Percentiles rank a stretch among this genome's conserved stretches.
Conservation (phyloP, 1,140 invertebrate genomes). For the Latrodectus geometricus region DNA sequence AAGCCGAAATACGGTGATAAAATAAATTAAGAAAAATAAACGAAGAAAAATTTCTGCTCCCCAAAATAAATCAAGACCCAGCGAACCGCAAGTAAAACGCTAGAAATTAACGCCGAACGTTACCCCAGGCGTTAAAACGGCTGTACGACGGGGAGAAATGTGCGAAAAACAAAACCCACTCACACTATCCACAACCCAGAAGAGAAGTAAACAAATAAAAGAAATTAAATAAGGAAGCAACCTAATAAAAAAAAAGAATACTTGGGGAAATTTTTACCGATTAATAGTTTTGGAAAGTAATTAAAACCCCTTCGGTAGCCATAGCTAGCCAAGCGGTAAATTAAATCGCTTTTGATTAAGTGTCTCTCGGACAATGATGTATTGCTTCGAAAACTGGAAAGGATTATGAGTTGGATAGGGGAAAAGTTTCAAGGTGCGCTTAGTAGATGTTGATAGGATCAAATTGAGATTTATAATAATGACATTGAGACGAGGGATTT, state of each 20-base stretch:
- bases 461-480: constrained; percentile 52
- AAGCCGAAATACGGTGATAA: background rate
- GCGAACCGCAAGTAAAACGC: constrained; percentile 25
- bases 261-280: constrained; percentile 31
- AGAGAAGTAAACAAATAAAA: constrained; percentile 42
- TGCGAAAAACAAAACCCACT: constrained; percentile 29
- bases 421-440: background rate
- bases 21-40: background rate
- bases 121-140: constrained; percentile 47
- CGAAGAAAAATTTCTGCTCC: background rate
- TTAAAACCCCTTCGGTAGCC: constrained; percentile 39
- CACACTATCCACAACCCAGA: background rate
- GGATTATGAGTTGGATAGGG: constrained; percentile 17
- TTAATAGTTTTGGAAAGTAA: constrained; percentile 60
- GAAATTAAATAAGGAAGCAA: too few species aligned
- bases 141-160: constrained; percentile 3
- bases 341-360: constrained; percentile 60
- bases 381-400: constrained; percentile 18
- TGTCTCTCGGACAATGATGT: constrained; percentile 40
- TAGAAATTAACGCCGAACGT: constrained; percentile 48
- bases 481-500: constrained; percentile 28
- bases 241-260: too few species aligned
- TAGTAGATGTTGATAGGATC: constrained; percentile 41
- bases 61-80: constrained; percentile 52
- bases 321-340: constrained; percentile 42